Base-by-base conservation (phyloP, 1,140 invertebrate genomes). In the Diprion similis region DNA sequence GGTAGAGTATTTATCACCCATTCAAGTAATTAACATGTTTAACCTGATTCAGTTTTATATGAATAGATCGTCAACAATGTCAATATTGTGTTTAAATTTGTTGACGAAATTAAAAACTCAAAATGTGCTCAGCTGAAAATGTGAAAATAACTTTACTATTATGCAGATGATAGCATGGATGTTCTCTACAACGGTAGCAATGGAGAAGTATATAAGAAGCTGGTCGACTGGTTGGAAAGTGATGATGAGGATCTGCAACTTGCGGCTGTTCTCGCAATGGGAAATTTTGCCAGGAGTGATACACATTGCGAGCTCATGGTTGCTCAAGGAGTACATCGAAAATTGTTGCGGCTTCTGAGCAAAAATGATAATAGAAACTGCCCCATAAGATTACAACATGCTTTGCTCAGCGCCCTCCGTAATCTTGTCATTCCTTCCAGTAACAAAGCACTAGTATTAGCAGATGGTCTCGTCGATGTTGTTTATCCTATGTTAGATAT, bases 241-340 rank as follows among this genome's bases (percentile, higher is more conserved):
- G 82, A 89, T 11, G 92, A 95, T 80, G 91, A 93, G 73, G 93
- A 95, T 86, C 86, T 97, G 10, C 89, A 95, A 78, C 92, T 93
- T 18, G 94, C 95, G 46, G 95, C 93, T 0, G 92, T 96, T 10
- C 89, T 97, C 66, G 95, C 95, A 4, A 91, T 97, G 79, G 95
- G 95, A 1, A 98, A 98, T 87, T 97, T 98, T 89, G 96, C 96
- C 2, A 88, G 96, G 66, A 94, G 92, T 82, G 96, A 97, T 86
- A 90, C 91, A 19, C 94, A 97, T 82, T 97, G 96, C 84, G 91
- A 92, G 47, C 89, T 93, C 73, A 94, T 98, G 91, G 95, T 97
- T 77, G 87, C 93, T 70, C 91, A 93, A 78, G 93, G 93, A 13
- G 91, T 96, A 59, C 93, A 93, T 80, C 91, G 93, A 77, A 93